Percentiles rank a stretch among this genome's conserved stretches.
Conservation (phyloP, 2,113 vertebrate species). For the Oryctolagus cuniculus region DNA sequence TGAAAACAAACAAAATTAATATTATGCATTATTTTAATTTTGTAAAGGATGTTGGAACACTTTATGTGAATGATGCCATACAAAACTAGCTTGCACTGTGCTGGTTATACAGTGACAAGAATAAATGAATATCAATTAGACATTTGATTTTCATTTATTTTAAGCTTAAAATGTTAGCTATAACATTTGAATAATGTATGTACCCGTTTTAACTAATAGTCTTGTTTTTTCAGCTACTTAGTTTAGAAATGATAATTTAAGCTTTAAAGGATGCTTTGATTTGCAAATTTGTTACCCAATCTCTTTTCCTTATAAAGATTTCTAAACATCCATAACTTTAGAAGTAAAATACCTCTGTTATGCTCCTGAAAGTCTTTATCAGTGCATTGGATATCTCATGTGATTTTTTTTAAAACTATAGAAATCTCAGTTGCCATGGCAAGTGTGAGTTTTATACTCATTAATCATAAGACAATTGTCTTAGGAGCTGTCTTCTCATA, state of each 20-base stretch:
- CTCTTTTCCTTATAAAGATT: conserved; percentile 64
- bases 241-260: conserved; percentile 78
- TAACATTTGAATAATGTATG: conserved; percentile 80
- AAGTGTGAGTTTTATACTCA: conserved; percentile 54
- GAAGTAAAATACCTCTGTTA: conserved; percentile 64
- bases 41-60: conserved; percentile 69
- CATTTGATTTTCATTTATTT: conserved; percentile 79
- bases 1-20: conserved; percentile 83
- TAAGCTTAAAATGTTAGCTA: conserved; percentile 75
- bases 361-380: conserved; percentile 54
- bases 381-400: conserved; percentile 42
- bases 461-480: conserved; percentile 59
- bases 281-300: conserved; percentile 67
- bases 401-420: conserved; percentile 11
- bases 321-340: conserved; percentile 63
- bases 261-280: conserved; percentile 68
- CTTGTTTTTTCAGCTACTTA: conserved; percentile 74
- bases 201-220: conserved; percentile 76
- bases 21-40: conserved; percentile 80
- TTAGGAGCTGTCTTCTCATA: conserved; percentile 52
- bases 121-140: conserved; percentile 82
- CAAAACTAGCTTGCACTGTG: conserved; percentile 61
- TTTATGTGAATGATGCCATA: conserved; percentile 71
- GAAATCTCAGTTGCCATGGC: conserved; percentile 45
- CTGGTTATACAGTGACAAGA: conserved; percentile 74